Evolutionary conservation across 2,797 vertebrate species (phyloP).

Genomic region (Leucoraja ocellata): DNA sequence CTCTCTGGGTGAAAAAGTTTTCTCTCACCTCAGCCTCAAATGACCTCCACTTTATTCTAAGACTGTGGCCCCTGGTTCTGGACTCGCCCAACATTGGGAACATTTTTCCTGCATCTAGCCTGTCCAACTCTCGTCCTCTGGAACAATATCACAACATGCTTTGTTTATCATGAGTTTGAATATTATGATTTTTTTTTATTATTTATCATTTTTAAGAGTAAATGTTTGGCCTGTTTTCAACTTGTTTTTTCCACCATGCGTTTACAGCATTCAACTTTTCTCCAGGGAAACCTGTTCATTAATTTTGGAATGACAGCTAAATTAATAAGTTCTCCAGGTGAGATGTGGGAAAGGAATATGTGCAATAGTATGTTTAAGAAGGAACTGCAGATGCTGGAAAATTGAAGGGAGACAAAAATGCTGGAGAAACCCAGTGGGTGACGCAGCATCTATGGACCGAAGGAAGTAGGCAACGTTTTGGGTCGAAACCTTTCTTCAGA

Average conservation of each 20-base stretch:
- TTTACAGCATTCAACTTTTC: not conserved
- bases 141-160: not conserved
- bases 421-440: too few species aligned
- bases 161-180: not conserved
- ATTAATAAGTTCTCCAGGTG: not conserved
- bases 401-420: too few species aligned
- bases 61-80: too few species aligned
- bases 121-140: not conserved
- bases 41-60: too few species aligned
- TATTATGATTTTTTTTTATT: not conserved
- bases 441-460: too few species aligned
- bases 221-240: not conserved
- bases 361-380: not conserved
- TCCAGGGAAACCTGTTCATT: not conserved
- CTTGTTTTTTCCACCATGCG: not conserved
- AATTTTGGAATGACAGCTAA: not conserved
- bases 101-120: too few species aligned
- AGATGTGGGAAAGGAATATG: not conserved
- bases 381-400: too few species aligned
- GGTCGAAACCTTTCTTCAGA: too few species aligned
- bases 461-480: too few species aligned
- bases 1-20: too few species aligned
- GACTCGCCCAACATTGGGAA: too few species aligned
- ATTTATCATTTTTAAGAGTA: not conserved
- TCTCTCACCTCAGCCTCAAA: too few species aligned